Percentiles rank a stretch among this genome's conserved stretches.
phyloP scores from a whole-genome alignment of 2,797 vertebrate genomes.

The Acanthurus leucopareius region DNA sequence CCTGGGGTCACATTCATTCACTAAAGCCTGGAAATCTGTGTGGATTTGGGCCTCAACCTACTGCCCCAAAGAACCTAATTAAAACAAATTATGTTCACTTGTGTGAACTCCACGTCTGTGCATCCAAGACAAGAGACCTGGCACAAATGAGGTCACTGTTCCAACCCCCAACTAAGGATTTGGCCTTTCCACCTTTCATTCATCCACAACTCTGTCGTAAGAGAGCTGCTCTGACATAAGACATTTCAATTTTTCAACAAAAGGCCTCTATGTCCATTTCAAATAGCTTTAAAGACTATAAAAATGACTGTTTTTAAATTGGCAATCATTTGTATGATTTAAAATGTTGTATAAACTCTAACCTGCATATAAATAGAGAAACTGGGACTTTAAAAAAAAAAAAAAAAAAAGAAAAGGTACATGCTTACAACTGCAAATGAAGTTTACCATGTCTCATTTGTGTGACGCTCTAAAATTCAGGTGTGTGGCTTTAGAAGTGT shows the following conservation, averaged over 20 bases:
- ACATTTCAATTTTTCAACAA: conserved; percentile 53
- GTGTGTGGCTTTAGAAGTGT: no score
- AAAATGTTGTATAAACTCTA: no score
- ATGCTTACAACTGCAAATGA: no score
- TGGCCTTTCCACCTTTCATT: conserved; percentile 42
- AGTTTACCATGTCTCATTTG: no score
- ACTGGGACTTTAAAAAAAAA: background rate
- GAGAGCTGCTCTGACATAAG: conserved; percentile 16
- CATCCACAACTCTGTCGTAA: conserved; percentile 41
- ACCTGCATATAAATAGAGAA: background rate
- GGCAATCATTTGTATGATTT: background rate
- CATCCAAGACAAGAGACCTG: conserved; percentile 51
- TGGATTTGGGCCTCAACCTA: conserved; percentile 54
- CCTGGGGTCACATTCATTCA: conserved; percentile 37
- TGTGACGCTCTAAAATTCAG: background rate
- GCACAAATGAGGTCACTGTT: conserved; percentile 52
- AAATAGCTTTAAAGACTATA: background rate
- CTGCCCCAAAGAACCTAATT: conserved; percentile 61
- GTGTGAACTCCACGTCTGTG: conserved; percentile 39
- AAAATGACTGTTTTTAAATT: background rate
- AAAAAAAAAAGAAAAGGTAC: no score
- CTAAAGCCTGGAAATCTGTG: conserved; percentile 53
- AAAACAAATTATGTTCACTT: conserved; percentile 60
- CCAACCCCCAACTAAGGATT: conserved; percentile 60
- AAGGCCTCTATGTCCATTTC: conserved; percentile 25